phyloP scores from a whole-genome alignment of 2,888 invertebrate species.

The Mesochorus sp. region DNA sequence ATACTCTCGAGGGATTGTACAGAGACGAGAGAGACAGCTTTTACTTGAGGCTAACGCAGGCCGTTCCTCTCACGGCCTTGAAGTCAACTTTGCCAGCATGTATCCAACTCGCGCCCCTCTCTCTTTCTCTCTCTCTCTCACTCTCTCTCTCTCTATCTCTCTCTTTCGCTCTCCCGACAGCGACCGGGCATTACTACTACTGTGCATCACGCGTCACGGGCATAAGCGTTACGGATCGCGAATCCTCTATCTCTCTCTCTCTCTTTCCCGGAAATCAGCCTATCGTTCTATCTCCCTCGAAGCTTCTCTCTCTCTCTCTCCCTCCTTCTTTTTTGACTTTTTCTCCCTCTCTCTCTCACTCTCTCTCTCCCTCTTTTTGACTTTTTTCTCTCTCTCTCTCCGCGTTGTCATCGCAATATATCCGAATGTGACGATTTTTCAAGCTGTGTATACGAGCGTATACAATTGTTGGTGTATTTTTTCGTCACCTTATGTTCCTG shows the following conservation, averaged over 20 bases:
- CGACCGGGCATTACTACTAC: constrained; percentile 43
- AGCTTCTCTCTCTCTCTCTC: background rate
- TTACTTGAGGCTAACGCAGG: constrained; percentile 72
- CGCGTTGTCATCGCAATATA: background rate
- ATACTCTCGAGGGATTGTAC: too few species aligned
- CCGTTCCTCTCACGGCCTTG: constrained; percentile 79
- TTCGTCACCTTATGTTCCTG: background rate
- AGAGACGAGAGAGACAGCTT: constrained; percentile 13
- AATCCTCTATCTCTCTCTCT: too few species aligned
- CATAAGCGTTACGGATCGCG: constrained; percentile 53
- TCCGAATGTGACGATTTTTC: background rate
- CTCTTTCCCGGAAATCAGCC: constrained; percentile 59
- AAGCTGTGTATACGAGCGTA: background rate
- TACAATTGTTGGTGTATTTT: background rate
- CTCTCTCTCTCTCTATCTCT: constrained; percentile 45
- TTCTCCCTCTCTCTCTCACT: background rate
- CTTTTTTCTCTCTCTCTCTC: background rate
- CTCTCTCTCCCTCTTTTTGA: background rate
- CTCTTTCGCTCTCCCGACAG: constrained; percentile 50
- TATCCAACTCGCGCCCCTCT: constrained; percentile 29
- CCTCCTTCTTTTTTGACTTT: too few species aligned
- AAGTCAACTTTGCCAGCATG: constrained; percentile 62
- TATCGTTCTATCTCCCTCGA: constrained; percentile 24
- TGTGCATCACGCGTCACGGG: constrained; percentile 45
- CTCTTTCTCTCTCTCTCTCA: constrained; percentile 43